Evolutionary conservation across 2,113 vertebrate species (phyloP).

Genomic region (Burhinus bistriatus): DNA sequence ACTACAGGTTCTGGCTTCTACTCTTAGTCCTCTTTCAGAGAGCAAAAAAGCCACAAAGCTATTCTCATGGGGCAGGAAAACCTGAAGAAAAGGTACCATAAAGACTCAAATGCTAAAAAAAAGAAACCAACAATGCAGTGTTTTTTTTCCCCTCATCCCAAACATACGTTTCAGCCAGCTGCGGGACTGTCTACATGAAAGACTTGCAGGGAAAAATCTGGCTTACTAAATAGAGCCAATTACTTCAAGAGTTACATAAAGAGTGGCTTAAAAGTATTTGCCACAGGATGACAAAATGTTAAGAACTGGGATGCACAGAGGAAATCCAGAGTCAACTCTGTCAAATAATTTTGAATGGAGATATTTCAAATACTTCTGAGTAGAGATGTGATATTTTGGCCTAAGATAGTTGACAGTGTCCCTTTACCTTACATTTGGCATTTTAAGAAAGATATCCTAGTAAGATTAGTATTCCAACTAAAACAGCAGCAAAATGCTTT

Average conservation of each 20-base stretch:
- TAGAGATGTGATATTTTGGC: neutral
- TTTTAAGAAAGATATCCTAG: slow-evolving; percentile 21
- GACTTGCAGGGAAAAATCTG: neutral
- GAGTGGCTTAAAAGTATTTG: neutral
- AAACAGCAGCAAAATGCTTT: slow-evolving; percentile 28
- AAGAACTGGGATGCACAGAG: neutral
- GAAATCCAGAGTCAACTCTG: neutral
- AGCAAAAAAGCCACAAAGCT: neutral
- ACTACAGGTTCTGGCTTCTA: neutral
- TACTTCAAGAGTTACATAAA: neutral
- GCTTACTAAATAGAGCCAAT: neutral
- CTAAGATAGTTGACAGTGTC: neutral
- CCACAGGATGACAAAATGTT: neutral
- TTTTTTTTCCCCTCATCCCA: neutral
- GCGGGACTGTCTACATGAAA: neutral
- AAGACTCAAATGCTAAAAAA: neutral
- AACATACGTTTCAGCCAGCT: neutral
- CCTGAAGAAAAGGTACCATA: neutral
- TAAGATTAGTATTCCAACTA: slow-evolving; percentile 28
- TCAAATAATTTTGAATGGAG: neutral
- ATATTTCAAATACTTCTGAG: neutral
- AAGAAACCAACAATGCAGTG: neutral
- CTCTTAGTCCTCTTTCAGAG: neutral
- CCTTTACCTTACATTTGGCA: slow-evolving; percentile 36
- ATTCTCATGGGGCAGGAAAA: neutral